Base-by-base conservation (phyloP, 2,113 vertebrate species). In the Pyxicephalus adspersus region DNA sequence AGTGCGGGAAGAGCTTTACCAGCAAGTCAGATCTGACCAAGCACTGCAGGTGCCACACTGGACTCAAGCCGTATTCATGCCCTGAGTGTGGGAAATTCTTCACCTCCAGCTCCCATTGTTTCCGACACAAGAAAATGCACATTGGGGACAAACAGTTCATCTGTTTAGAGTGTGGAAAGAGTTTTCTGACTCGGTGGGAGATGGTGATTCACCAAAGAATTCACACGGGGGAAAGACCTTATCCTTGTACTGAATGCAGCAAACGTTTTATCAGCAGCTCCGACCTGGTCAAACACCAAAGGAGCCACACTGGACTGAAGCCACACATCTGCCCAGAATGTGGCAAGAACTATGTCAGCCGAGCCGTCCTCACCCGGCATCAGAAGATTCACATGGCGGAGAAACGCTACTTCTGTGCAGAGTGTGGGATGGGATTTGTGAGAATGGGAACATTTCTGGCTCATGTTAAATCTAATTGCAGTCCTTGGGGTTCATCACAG, bases 341-440 rank as follows among this genome's bases (percentile, higher is more conserved):
- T 9, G 92, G 92, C n/a, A 90, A 91, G 81, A 91, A 89, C 25
- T 95, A 94, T 76, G 81, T 84, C 54, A 84, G 83, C 4, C 85
- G 78, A 15, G 85, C 88, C 13, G 83, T 85, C 11, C 87, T 91
- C 1, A 86, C 84, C 9, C 85, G 84, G 3, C 88, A 89, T 66
- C 87, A 87, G 82, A 84, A 91, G 80, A 80, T 90, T 83, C 91
- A 91, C 67, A 74, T 26, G 17, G 67, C 26, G 18, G 72, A 83
- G 20, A 34, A 60, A 26, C 72, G 74, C 1, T 77, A 63, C 31
- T 29, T 34, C 20, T 83, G 80, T 34, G 45, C 54, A 2, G 57
- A 61, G 17, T 91, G 90, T 2, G 89, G 90, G 26, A 86, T 86
- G 58, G 87, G 87, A 55, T 92, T 92, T 45, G 38, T 45, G 38